A percentile compares a stretch with the other conserved stretches of the same genome.
These are phyloP conservation scores for Cheiracanthium punctorium DNA, from an alignment of 2,888 invertebrate species.

Conservation along the genomic window DNA sequence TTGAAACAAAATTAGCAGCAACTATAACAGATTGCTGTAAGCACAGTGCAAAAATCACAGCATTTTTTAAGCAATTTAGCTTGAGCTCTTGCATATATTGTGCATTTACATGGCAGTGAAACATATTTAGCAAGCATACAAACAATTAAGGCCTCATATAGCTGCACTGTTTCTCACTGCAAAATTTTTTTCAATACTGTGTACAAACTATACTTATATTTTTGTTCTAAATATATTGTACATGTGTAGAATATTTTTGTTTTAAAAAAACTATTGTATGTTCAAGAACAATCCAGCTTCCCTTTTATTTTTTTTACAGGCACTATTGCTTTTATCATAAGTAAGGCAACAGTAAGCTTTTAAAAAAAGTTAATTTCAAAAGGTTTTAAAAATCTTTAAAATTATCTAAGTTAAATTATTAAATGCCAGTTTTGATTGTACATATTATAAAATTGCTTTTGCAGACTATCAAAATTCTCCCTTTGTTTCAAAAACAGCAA, in stretches of 20 bases:
- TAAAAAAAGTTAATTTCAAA: not conserved
- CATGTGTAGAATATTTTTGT: too few species aligned
- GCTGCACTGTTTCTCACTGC: constrained; percentile 12
- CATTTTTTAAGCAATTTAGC: not conserved
- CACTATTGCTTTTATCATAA: not conserved
- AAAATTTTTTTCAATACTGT: not conserved
- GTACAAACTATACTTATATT: not conserved
- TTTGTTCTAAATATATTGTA: too few species aligned
- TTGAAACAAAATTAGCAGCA: not conserved
- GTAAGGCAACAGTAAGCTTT: not conserved
- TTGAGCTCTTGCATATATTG: constrained; percentile 7
- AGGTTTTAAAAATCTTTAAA: too few species aligned
- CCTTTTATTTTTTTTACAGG: too few species aligned
- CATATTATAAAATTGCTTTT: too few species aligned
- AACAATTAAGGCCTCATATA: constrained; percentile 27
- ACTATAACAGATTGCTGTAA: not conserved
- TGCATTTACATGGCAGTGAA: constrained; percentile 13
- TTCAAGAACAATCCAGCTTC: too few species aligned
- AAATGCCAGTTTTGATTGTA: too few species aligned
- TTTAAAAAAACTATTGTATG: too few species aligned
- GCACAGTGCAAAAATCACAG: constrained; percentile 29
- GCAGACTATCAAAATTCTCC: too few species aligned
- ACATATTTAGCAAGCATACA: not conserved
- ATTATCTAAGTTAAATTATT: too few species aligned
- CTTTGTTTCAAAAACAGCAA: too few species aligned